Evolutionary conservation across 1,140 invertebrate species (phyloP).

Genomic region (Trichogramma pretiosum): DNA sequence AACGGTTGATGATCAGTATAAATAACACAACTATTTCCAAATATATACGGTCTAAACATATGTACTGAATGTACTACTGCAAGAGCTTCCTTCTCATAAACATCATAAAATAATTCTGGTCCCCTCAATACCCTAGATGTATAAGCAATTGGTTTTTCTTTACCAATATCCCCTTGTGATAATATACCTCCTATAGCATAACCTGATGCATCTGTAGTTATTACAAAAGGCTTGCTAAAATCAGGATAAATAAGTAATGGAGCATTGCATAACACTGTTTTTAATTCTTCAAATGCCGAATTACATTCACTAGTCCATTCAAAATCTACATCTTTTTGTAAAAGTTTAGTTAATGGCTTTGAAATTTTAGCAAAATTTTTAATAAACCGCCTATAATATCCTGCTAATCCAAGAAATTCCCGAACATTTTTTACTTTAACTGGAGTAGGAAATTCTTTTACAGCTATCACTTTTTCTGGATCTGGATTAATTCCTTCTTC

Average conservation of each 20-base stretch:
- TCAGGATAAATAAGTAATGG: conserved; percentile 21
- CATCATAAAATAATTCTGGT: background rate
- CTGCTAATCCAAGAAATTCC: conserved; percentile 23
- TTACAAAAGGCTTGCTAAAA: conserved; percentile 22
- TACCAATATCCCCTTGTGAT: conserved; percentile 23
- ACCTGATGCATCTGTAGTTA: conserved; percentile 30
- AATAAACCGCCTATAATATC: conserved; percentile 26
- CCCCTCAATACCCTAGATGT: conserved; percentile 15
- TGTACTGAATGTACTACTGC: conserved; percentile 22
- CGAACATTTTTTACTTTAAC: conserved; percentile 19
- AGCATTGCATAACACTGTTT: conserved; percentile 20
- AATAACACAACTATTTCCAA: conserved; percentile 34
- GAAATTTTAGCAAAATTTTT: conserved; percentile 26
- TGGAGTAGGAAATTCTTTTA: conserved; percentile 15
- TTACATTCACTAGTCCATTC: conserved; percentile 6
- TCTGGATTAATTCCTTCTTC: no score
- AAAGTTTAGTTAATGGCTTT: conserved; percentile 26
- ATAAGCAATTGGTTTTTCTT: conserved; percentile 26
- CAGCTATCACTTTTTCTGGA: conserved; percentile 17
- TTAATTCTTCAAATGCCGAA: conserved; percentile 17
- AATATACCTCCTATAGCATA: conserved; percentile 24
- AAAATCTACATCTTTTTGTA: conserved; percentile 26
- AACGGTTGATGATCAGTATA: conserved; percentile 41
- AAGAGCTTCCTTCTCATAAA: background rate
- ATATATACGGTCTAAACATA: conserved; percentile 36